A percentile compares a stretch with the other conserved stretches of the same genome.
These are phyloP conservation scores for Pipistrellus nathusii DNA, from an alignment of 2,797 vertebrate species.

Conservation along the genomic window DNA sequence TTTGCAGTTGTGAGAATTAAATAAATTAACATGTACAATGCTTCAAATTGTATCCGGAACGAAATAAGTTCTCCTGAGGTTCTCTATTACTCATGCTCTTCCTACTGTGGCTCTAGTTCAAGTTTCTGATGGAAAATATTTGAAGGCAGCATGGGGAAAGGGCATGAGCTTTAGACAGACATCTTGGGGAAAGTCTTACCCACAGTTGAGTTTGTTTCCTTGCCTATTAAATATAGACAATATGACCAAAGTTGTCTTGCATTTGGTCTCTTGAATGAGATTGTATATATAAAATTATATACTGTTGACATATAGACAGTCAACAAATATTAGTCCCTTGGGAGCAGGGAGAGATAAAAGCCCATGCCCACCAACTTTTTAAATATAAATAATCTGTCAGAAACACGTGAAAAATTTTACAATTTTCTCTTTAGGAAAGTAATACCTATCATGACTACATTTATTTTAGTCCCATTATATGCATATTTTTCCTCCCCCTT, in stretches of 20 bases:
- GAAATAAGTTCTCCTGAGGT: background rate
- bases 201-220: background rate
- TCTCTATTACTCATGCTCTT: background rate
- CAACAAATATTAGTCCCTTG: constrained; percentile 12
- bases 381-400: constrained; percentile 2
- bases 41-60: background rate
- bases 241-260: background rate
- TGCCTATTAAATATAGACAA: background rate
- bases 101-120: too few species aligned
- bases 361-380: background rate
- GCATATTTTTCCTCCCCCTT: background rate
- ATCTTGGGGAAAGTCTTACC: background rate
- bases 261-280: constrained; percentile 16
- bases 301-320: background rate
- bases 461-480: background rate
- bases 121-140: background rate
- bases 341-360: background rate
- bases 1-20: background rate
- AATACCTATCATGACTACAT: background rate
- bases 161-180: background rate
- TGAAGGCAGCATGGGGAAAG: background rate
- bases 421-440: constrained; percentile 7
- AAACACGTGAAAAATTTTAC: background rate
- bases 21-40: background rate
- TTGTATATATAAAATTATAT: background rate